Percentiles rank a stretch among this genome's conserved stretches.
Evolutionary conservation across 2,888 invertebrate genomes (phyloP).

Genomic region (Saturnia japonica): DNA sequence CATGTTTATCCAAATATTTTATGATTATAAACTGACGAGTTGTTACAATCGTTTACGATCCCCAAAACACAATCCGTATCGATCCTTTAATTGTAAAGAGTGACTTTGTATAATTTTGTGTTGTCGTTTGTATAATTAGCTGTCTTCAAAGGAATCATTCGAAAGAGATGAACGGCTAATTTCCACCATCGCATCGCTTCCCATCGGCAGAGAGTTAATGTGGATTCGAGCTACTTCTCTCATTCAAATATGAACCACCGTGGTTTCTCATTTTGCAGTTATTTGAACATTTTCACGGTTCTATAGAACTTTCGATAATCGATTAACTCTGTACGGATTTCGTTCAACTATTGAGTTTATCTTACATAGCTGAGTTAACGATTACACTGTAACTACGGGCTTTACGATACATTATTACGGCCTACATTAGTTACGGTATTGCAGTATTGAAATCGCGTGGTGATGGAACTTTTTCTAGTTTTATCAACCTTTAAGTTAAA

Average conservation of each 20-base stretch:
- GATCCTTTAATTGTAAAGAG: too few relatives aligned
- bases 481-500: not conserved
- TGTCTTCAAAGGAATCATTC: too few relatives aligned
- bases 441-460: not conserved
- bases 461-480: not conserved
- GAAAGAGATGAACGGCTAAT: too few relatives aligned
- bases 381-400: not conserved
- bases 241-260: too few relatives aligned
- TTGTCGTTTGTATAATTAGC: too few relatives aligned
- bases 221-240: too few relatives aligned
- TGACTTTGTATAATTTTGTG: too few relatives aligned
- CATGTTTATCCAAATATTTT: not conserved
- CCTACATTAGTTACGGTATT: not conserved
- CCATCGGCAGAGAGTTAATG: too few relatives aligned
- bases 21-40: not conserved
- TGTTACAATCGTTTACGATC: not conserved
- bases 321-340: not conserved
- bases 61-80: too few relatives aligned
- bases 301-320: not conserved
- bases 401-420: not conserved
- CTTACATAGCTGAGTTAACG: not conserved
- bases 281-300: not conserved
- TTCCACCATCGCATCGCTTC: too few relatives aligned
- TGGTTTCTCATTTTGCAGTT: too few relatives aligned
- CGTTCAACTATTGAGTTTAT: constrained; percentile 1